Evolutionary conservation across 2,113 vertebrate species (phyloP), one percentile per base, ranked within the genome.

Genomic region (Marmota monax): DNA sequence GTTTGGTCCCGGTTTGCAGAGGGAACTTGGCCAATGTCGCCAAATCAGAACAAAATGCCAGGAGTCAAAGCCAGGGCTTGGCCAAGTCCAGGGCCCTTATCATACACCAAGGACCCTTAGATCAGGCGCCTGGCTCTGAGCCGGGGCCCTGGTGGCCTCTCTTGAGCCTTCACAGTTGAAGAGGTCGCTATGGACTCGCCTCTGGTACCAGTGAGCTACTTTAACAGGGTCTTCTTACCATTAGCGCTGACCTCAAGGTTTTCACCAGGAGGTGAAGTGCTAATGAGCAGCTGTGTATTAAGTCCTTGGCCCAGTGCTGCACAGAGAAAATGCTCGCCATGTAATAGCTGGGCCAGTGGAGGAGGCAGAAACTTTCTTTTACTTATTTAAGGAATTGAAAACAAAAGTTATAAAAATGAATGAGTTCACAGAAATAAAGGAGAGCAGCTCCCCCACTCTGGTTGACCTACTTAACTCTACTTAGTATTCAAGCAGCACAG

Each of bases 81-180:
- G 51, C 20, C 48, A 63, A 63, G 16, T 45, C 69, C 51, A 79
- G 42, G 23, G 23, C 18, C 69, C 67, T 42, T n/a, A 7, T 13
- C 20, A 7, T 0, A 20, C 1, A 48, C 70, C 4, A 0, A 23
- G 32, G 1, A 2, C 76, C 20, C 34, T 48, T 13, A 18, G 27
- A 90, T 14, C 39, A 20, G 74, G 63, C 65, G 1, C 17, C 74
- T 9, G 42, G 32, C 2, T 29, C 84, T 42, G 32, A 23, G 48
- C 5, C 29, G 3, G 37, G 42, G 34, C 67, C 58, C 48, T 69
- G 32, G 32, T 17, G 32, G 32, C 29, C 29, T 69, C 32, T 34
- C 67, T 42, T 69, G 67, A 6, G 32, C 32, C 56, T 58, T 58
- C 3, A 34, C 6, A 9, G 65, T 12, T 34, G 69, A 72, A 58